Base-by-base conservation (phyloP, 2,797 vertebrate genomes). In the Galagoides demidoff region DNA sequence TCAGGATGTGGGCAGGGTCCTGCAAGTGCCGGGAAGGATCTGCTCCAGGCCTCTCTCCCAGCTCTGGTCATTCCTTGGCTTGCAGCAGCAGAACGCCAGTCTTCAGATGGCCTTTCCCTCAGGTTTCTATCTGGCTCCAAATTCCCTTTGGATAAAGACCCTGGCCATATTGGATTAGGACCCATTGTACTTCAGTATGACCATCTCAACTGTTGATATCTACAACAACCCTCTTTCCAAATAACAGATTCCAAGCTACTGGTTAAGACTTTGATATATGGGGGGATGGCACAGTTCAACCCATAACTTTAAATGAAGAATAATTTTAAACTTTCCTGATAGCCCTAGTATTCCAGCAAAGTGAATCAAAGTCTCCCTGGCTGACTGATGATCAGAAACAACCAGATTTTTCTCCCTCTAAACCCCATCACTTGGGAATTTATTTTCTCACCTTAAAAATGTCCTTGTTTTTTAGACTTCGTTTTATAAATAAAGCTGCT, bases 371-470 rank as follows among this genome's bases (percentile, higher is more conserved):
- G 37, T 89, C 49, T 84, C 61, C 13, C 22, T 16, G 73, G 22
- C 39, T 22, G 37, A 34, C 7, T 25, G 8, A 17, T 16, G 13
- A 3, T 49, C 71, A 39, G 78, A 64, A 68, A 61, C 37, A 6
- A 14, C 43, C 71, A n/a, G 17, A 7, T n/a, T 74, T 12, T 17
- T 7, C 34, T 7, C 14, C 16, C 3, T 10, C 9, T 16, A 8
- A 55, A 17, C 17, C 9, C 37, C 5, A 37, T 66, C 9, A 0
- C 55, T 37, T 73, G 57, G 31, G 29, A 84, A 70, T 87, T 95
- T 20, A 49, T 55, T 70, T 52, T 70, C 66, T 94, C 45, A 85
- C 9, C 20, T 49, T 77, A 92, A 92, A 76, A 79, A 49, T 70
- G 59, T 55, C 66, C 34, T 68, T 89, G 61, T 43, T 64, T 83